phyloP scores from a whole-genome alignment of 2,888 invertebrate species.

The Ochlodes sylvanus region DNA sequence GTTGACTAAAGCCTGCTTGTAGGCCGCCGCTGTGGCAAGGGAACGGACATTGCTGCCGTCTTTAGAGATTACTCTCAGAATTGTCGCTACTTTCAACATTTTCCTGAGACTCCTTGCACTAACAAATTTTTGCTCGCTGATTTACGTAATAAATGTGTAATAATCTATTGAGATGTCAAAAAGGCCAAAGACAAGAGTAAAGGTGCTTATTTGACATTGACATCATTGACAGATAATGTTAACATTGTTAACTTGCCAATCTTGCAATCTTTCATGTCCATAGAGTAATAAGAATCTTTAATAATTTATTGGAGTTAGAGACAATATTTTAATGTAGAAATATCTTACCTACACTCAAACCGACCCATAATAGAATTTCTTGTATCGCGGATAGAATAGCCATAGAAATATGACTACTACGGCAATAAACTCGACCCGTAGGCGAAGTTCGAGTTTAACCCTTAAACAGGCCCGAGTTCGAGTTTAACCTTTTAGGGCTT shows the following conservation, averaged over 20 bases:
- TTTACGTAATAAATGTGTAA: constrained; percentile 83
- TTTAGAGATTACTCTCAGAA: constrained; percentile 70
- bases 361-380: no score
- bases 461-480: no score
- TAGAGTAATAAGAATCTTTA: no score
- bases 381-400: no score
- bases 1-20: constrained; percentile 92
- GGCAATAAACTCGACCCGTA: no score
- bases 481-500: no score
- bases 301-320: no score
- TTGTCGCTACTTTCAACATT: constrained; percentile 80
- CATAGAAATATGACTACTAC: no score
- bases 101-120: constrained; percentile 63
- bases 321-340: no score
- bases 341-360: no score
- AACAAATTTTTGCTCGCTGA: constrained; percentile 71
- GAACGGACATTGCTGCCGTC: constrained; percentile 79
- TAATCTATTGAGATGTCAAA: constrained; percentile 47
- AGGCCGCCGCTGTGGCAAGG: constrained; percentile 86
- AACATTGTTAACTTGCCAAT: constrained; percentile 13
- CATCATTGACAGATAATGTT: constrained; percentile 30
- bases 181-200: constrained; percentile 43
- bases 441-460: no score
- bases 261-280: no score
- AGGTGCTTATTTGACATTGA: constrained; percentile 28